Evolutionary conservation across 2,113 vertebrate species (phyloP).

Genomic region (Noturus placidus): DNA sequence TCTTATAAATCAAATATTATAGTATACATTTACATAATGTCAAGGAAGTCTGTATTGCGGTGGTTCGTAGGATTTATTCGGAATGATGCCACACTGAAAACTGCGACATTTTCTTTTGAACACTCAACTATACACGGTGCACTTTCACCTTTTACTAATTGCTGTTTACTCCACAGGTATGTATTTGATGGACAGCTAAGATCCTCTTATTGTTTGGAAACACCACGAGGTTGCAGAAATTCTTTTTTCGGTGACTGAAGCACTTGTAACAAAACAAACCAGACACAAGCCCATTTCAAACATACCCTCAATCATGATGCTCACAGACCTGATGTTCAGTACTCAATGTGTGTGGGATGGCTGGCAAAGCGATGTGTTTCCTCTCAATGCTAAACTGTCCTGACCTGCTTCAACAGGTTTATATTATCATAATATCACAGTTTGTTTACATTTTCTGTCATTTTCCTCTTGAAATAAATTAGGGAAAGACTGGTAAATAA

Average conservation of each 20-base stretch:
- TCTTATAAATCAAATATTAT: not conserved
- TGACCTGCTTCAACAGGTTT: constrained; percentile 8
- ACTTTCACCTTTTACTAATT: not conserved
- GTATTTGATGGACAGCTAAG: not conserved
- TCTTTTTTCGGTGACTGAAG: not conserved
- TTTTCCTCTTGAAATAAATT: constrained; percentile 28
- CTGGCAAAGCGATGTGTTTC: constrained; percentile 16
- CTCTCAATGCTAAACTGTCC: constrained; percentile 1
- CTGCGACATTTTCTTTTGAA: not conserved
- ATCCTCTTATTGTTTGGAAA: constrained; percentile 1
- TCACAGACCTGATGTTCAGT: not conserved
- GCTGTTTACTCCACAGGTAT: not conserved
- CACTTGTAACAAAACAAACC: not conserved
- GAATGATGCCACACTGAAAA: not conserved
- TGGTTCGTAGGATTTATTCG: not conserved
- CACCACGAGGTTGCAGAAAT: not conserved
- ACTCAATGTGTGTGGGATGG: not conserved
- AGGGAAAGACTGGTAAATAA: not conserved
- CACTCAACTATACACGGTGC: not conserved
- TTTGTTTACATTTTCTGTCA: constrained; percentile 6
- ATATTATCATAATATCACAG: constrained; percentile 6
- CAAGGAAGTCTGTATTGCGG: not conserved
- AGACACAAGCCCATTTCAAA: not conserved
- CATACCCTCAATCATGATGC: not conserved
- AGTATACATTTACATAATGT: not conserved